phyloP scores from a whole-genome alignment of 53 echinoderm and acorn worm genomes.

The Zoroaster sp. region DNA sequence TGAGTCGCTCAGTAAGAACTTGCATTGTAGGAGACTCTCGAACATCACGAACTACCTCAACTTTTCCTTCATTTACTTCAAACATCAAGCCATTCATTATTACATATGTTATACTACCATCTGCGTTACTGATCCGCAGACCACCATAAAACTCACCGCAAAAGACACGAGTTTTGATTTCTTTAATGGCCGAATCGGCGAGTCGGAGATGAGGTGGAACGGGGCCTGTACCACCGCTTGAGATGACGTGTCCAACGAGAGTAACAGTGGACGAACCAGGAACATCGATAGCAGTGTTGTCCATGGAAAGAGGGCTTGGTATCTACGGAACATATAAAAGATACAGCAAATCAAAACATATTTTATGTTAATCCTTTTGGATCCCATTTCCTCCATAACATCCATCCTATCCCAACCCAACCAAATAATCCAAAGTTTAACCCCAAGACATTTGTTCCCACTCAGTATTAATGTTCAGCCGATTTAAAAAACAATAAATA shows the following conservation, averaged over 20 bases:
- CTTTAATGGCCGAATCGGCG: neutral
- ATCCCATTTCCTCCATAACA: too few relatives aligned
- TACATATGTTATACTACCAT: neutral
- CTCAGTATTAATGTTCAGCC: too few relatives aligned
- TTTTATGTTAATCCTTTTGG: too few relatives aligned
- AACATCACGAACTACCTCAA: constrained; percentile 25
- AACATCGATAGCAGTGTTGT: neutral
- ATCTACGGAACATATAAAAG: neutral
- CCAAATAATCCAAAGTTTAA: too few relatives aligned
- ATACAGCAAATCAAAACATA: too few relatives aligned
- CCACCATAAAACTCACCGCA: constrained; percentile 50
- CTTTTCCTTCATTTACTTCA: neutral
- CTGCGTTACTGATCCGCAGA: neutral
- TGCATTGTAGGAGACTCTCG: neutral
- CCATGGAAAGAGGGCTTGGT: neutral
- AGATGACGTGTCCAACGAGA: neutral
- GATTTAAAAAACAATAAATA: too few relatives aligned
- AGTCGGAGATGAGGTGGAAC: constrained; percentile 12
- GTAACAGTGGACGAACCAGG: constrained; percentile 14
- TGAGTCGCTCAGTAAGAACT: neutral
- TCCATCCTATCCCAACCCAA: too few relatives aligned
- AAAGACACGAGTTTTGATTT: neutral
- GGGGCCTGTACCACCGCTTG: neutral
- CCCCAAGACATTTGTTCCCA: too few relatives aligned
- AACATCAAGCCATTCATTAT: constrained; percentile 34